phyloP scores from a whole-genome alignment of 1,140 invertebrate species.

The Cyrtorhinus lividipennis region DNA sequence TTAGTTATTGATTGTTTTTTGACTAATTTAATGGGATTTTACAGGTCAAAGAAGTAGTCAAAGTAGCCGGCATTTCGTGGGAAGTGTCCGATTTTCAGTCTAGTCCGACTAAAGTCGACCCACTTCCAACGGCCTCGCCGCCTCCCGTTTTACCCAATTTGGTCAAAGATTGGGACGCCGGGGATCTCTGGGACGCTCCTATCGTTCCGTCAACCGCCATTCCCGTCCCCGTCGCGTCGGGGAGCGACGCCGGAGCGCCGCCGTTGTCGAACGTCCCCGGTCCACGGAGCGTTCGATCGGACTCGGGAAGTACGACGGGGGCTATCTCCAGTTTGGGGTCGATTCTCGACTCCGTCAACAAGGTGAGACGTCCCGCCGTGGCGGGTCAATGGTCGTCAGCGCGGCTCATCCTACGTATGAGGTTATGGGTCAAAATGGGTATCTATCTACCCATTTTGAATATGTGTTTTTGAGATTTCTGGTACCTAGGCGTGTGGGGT shows the following conservation, averaged over 20 bases:
- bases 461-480: no score
- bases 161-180: background rate
- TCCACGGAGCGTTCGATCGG: background rate
- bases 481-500: no score
- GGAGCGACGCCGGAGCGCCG: background rate
- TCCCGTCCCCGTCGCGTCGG: background rate
- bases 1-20: background rate
- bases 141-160: background rate
- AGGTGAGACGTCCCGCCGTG: conserved; percentile 23
- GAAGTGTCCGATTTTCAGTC: background rate
- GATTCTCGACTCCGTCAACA: conserved; percentile 26
- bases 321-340: conserved; percentile 23
- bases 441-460: no score
- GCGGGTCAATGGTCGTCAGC: no score
- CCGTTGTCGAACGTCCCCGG: background rate
- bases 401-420: no score
- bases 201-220: background rate
- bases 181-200: background rate
- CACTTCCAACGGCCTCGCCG: background rate
- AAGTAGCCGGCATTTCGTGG: conserved; percentile 12
- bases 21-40: no score
- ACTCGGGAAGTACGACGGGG: conserved; percentile 7
- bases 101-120: conserved; percentile 1
- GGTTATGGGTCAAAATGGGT: no score
- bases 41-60: conserved; percentile 1